Base-by-base conservation (phyloP, 2,797 vertebrate species). In the Aulostomus chinensis region DNA sequence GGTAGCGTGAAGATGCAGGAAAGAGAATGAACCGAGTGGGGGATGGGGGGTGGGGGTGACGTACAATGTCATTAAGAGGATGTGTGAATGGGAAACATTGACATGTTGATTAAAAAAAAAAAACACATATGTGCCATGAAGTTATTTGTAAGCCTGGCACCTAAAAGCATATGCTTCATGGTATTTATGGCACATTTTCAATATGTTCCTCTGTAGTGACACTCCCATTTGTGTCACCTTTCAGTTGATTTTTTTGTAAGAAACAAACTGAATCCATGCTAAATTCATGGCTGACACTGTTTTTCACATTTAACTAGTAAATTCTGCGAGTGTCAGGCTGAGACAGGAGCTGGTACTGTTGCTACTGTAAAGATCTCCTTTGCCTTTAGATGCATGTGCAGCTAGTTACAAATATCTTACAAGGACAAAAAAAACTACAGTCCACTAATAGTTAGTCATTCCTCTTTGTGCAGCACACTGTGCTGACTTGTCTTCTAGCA, bases 131-230 rank as follows among this genome's bases (percentile, higher is more conserved):
- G 42, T 78, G 72, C 81, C 81, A 83, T 63, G 63, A 71, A 40
- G 73, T 77, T 47, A 81, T 76, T 71, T 3, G 58, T 33, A 11
- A 37, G 58, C 61, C 75, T 68, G 58, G 58, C 50, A 76, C 39
- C 43, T 46, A 9, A 18, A 72, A 74, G 66, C 76, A 76, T 73
- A 84, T 68, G 77, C 76, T 77, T n/a, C 68, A 81, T 86, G 64
- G 68, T 81, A 86, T 86, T 87, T 83, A 78, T 51, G 62, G 48
- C 39, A 65, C 63, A 66, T 70, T 67, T 42, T 49, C 77, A 78
- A 73, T 74, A 74, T 74, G 70, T 66, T 74, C 63, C 78, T 45
- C 58, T 78, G 81, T 73, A 52, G 64, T 68, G 69, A 80, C 61
- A 62, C 54, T 55, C 39, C 40, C 47, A 62, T 59, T 43, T 34